Base-by-base conservation (phyloP, 37 sponge, comb jelly and placozoan species). In the Beroe ovata region DNA sequence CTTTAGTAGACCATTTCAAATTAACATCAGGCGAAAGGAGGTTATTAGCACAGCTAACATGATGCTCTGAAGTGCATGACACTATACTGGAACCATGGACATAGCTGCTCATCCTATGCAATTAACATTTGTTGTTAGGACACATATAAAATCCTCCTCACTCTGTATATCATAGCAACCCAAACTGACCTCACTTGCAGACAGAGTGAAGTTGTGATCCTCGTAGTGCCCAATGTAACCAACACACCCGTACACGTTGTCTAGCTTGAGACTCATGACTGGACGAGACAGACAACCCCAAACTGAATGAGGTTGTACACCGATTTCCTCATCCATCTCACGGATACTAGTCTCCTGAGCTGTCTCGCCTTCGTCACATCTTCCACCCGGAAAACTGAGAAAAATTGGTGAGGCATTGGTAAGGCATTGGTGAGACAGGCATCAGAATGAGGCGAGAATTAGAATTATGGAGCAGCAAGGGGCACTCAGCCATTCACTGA, bases 321-420 rank as follows among this genome's bases (percentile, higher is more conserved):
- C 84, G 35, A 77, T 77, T 20, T 77, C 84, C 33, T 77, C 84
- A 0, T 77, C 41, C 84, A 77, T 77, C 84, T 77, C 84, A 3
- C 84, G 35, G 2, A 77, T 25, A 77, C 84, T 77, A 1, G 84
- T 77, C 42, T 42, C 54, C 1, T 25, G 54, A 1, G 47, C 84
- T 42, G 84, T 77, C 84, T 77, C 84, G 4, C 84, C 84, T 0
- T 77, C 84, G 41, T 77, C 84, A 41, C 84, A 77, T 40, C 84
- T 38, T 40, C 84, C 84, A 6, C 84, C 84, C 3, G 84, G 84
- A 40, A 41, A 77, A 77, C 84, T 77, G 71, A 14, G 71, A 34
- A 8, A 28, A 69, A 28, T n/a, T n/a, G n/a, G n/a, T n/a, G n/a
- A n/a, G n/a, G n/a, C n/a, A n/a, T n/a, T n/a, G n/a, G n/a, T n/a